Percentiles rank a stretch among this genome's conserved stretches.
phyloP scores from a whole-genome alignment of 2,888 invertebrate species.

The Deroplatys truncata region DNA sequence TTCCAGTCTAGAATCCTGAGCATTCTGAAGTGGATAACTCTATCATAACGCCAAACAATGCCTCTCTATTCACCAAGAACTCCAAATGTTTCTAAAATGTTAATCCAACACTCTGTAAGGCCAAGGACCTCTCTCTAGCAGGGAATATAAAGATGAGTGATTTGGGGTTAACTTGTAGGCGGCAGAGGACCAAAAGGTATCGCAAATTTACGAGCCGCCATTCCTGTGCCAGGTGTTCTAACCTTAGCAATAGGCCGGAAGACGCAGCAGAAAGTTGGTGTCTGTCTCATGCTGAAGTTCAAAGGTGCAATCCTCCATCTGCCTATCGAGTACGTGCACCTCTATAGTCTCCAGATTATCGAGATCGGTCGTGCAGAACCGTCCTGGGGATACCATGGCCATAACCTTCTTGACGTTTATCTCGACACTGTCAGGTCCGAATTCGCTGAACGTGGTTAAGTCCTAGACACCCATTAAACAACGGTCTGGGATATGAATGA shows the following conservation, averaged over 20 bases:
- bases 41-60: no score
- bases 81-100: no score
- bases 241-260: background rate
- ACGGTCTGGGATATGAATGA: background rate
- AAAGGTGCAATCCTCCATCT: slow-evolving; percentile 3
- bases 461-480: background rate
- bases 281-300: background rate
- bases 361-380: slow-evolving; percentile 14
- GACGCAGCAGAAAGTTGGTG: background rate
- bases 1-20: no score
- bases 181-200: background rate
- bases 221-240: background rate
- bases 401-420: background rate
- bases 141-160: no score
- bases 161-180: background rate
- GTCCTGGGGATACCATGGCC: background rate
- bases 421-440: background rate
- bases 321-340: background rate
- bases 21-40: no score
- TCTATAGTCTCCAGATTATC: background rate
- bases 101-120: no score
- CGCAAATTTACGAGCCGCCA: background rate
- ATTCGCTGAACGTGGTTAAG: background rate
- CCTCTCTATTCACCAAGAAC: no score
- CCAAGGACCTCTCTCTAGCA: no score